Evolutionary conservation across 2,888 invertebrate genomes (phyloP), one percentile per base, ranked within the genome.

Genomic region (Pherbina coryleti): DNA sequence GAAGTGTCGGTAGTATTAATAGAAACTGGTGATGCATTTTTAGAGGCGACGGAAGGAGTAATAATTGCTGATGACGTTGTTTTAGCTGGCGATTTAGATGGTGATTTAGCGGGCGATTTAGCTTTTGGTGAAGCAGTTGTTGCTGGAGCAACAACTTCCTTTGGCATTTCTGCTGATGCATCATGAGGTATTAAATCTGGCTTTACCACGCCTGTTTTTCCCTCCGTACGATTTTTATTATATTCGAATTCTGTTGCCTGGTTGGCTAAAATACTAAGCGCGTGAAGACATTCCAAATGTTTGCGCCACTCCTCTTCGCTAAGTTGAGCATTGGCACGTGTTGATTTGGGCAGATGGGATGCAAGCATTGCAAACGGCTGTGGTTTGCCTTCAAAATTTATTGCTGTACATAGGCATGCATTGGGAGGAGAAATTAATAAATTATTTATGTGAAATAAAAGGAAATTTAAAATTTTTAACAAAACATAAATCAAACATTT

Each of bases 321-420:
- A 7, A 89, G 80, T 81, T 82, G 85, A 79, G 25, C 88, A 84
- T 83, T 89, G 85, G 82, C 88, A 19, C 84, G 88, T 74, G 86
- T 87, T 82, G 85, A 91, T 80, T 86, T 91, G 82, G 83, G 87
- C 79, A 84, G 88, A 84, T 90, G 91, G 86, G 88, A 91, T 82
- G 87, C 88, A 82, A 89, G 89, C 83, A 88, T 88, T 84, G 90
- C 91, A 84, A 88, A 92, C 81, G 90, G 89, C 85, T 91, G 92
- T 0, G 93, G 92, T 37, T 90, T 89, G 31, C 93, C 93, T 80
- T 91, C 91, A 51, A 92, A 89, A 64, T 90, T 90, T 28, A 94
- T 91, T 85, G 93, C 93, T 94, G 77, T 2, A 82, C 75, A 79
- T 62, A 71, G 70, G n/a, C 66, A 49, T n/a, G 11, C 25, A 22